These are phyloP conservation scores for Geopemphigus sp. DNA, from an alignment of 1,140 invertebrate species.

Conservation along the genomic window DNA sequence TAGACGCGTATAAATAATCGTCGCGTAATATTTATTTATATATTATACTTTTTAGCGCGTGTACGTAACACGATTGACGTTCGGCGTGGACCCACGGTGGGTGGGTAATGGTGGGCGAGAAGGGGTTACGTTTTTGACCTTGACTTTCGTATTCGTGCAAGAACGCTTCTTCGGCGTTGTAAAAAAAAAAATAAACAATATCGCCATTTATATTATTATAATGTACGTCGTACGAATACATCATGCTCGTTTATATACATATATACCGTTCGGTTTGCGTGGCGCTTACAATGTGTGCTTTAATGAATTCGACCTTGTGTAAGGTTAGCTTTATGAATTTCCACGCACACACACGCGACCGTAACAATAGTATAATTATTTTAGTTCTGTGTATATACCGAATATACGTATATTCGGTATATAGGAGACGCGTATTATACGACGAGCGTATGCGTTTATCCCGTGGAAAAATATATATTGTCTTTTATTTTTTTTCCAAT, in stretches of 20 bases:
- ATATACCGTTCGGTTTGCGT: background rate
- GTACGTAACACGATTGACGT: too few relatives aligned
- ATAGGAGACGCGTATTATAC: background rate
- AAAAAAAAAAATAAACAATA: constrained; percentile 22
- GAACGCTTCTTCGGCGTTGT: constrained; percentile 12
- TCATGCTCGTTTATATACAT: background rate
- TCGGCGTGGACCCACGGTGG: too few relatives aligned
- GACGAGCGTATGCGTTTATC: background rate
- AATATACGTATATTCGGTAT: background rate
- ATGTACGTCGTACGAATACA: background rate
- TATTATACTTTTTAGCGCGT: too few relatives aligned
- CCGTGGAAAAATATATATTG: constrained; percentile 20
- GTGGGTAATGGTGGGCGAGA: too few relatives aligned
- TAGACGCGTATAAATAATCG: too few relatives aligned
- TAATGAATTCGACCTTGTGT: constrained; percentile 41
- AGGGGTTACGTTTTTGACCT: constrained; percentile 1
- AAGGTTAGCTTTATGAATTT: constrained; percentile 47
- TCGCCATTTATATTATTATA: constrained; percentile 26
- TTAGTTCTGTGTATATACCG: background rate
- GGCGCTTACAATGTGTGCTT: constrained; percentile 40
- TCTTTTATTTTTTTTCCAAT: background rate
- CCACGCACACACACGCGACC: background rate
- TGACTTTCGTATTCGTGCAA: constrained; percentile 14
- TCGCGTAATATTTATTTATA: too few relatives aligned
- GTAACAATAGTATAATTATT: constrained; percentile 37